Percentiles rank a stretch among this genome's conserved stretches.
Conservation (phyloP, 2,797 vertebrate species). For the Tauraco hartlaubi region DNA sequence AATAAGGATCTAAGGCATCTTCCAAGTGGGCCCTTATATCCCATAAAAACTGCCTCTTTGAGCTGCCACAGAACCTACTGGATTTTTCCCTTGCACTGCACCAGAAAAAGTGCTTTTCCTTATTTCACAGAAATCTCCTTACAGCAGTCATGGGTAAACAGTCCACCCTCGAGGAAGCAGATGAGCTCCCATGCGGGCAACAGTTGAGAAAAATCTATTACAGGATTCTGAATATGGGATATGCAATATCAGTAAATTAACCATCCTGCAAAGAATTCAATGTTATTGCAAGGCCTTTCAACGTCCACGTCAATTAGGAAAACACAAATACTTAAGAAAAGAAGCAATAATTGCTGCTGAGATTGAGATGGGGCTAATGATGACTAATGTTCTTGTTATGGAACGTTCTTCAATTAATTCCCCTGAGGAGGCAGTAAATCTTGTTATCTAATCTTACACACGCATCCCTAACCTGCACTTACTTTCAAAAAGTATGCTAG, state of each 20-base stretch:
- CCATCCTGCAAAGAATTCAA: background rate
- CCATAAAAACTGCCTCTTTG: background rate
- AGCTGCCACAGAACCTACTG: background rate
- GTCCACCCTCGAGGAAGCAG: background rate
- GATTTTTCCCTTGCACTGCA: background rate
- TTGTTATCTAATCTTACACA: conserved; percentile 51
- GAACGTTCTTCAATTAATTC: conserved; percentile 32
- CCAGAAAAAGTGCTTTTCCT: background rate
- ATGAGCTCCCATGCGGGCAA: background rate
- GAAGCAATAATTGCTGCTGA: background rate
- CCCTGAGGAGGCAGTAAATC: background rate
- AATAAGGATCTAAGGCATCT: background rate
- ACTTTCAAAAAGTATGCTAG: background rate
- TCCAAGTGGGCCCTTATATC: background rate
- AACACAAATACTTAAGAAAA: conserved; percentile 13
- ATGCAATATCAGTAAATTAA: background rate
- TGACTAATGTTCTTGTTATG: conserved; percentile 54
- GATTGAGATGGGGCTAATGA: conserved; percentile 11
- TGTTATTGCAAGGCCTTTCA: background rate
- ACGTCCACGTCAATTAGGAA: background rate
- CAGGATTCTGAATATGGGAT: background rate
- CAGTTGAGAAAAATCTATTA: background rate
- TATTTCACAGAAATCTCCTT: background rate
- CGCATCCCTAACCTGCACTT: background rate
- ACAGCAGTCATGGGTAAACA: background rate